Evolutionary conservation across 2,113 vertebrate genomes (phyloP).

Genomic region (Onychostruthus taczanowskii): DNA sequence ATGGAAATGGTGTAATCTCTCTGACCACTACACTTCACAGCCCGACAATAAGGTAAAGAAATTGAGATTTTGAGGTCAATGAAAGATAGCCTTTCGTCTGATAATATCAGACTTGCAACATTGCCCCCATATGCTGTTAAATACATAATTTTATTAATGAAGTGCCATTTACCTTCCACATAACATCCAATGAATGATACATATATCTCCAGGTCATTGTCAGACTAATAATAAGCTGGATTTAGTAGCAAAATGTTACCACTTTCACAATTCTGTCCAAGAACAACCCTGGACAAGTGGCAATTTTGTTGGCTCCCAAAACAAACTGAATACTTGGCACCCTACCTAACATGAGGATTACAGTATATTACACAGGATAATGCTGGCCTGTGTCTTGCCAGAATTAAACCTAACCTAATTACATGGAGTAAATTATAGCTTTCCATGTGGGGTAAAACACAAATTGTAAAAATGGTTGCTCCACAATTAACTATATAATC

Average conservation of each 20-base stretch:
- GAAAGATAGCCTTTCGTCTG: background rate
- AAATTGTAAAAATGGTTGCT: constrained; percentile 48
- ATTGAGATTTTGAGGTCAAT: background rate
- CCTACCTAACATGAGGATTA: constrained; percentile 39
- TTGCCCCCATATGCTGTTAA: background rate
- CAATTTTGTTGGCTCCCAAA: constrained; percentile 64
- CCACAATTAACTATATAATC: constrained; percentile 31
- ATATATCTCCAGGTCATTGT: background rate
- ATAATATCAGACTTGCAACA: background rate
- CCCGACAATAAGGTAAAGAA: background rate
- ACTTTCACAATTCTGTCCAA: constrained; percentile 48
- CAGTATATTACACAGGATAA: constrained; percentile 51
- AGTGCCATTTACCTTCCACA: background rate
- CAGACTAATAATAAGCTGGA: background rate
- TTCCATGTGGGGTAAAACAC: constrained; percentile 55
- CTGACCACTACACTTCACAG: background rate
- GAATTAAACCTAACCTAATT: constrained; percentile 64
- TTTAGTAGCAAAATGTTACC: constrained; percentile 35
- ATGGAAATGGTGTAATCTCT: background rate
- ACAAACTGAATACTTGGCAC: constrained; percentile 56
- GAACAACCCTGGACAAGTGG: constrained; percentile 59
- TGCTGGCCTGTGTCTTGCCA: constrained; percentile 20
- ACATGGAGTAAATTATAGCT: constrained; percentile 47
- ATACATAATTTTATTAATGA: background rate
- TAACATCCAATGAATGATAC: background rate